Evolutionary conservation across 2,888 invertebrate species (phyloP).

Genomic region (Drosophila niveifrons): DNA sequence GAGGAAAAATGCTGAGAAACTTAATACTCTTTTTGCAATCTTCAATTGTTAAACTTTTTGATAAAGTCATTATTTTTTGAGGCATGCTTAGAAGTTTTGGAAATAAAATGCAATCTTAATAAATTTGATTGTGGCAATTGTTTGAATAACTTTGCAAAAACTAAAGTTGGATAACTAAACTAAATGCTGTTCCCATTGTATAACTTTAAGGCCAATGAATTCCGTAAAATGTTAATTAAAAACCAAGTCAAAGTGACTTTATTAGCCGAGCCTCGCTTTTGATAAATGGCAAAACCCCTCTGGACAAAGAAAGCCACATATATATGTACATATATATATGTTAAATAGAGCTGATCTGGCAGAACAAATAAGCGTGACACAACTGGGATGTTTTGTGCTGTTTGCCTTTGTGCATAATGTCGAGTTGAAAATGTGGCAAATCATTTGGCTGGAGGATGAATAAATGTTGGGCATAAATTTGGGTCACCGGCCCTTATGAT

Average conservation of each 20-base stretch:
- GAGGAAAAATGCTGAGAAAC: no score
- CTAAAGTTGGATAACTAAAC: no score
- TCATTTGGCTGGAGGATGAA: slow-evolving; percentile 11
- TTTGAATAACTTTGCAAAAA: no score
- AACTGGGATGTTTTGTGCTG: slow-evolving; percentile 4
- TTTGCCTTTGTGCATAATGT: slow-evolving; percentile 3
- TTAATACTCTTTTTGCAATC: no score
- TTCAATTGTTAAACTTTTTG: no score
- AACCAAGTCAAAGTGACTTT: neutral
- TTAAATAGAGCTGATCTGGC: neutral
- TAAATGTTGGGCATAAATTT: slow-evolving; percentile 30
- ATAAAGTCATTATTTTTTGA: no score
- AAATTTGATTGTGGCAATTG: no score
- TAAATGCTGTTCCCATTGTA: no score
- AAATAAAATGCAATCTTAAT: no score
- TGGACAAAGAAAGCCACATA: neutral
- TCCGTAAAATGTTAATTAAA: neutral
- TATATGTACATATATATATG: neutral
- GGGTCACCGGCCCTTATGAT: slow-evolving; percentile 36
- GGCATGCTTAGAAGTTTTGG: no score
- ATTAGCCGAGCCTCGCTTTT: neutral
- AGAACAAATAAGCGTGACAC: neutral
- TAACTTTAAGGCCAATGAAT: no score
- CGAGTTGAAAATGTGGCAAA: slow-evolving; percentile 5
- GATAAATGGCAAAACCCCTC: neutral